phyloP scores from a whole-genome alignment of 2,113 vertebrate species.

The Falco punctatus region DNA sequence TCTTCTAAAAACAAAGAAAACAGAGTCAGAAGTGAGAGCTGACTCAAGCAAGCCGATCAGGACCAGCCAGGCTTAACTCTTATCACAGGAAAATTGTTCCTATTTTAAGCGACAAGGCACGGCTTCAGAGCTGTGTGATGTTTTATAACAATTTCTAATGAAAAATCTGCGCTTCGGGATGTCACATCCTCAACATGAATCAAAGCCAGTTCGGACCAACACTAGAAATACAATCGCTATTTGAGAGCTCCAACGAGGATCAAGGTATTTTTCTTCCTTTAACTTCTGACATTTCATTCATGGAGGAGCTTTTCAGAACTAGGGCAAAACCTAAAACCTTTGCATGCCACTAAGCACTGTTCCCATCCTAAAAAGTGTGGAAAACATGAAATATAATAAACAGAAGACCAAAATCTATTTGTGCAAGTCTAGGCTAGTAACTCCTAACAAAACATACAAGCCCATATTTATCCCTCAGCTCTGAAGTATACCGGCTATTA shows the following conservation, averaged over 20 bases:
- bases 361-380: neutral
- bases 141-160: neutral
- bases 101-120: fast-evolving
- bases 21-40: neutral
- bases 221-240: neutral
- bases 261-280: fast-evolving
- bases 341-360: neutral
- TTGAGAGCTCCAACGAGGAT: neutral
- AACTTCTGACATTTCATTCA: neutral
- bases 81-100: fast-evolving
- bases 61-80: neutral
- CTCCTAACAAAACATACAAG: neutral
- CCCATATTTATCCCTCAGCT: neutral
- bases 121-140: neutral
- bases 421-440: neutral
- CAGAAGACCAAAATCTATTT: neutral
- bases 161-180: neutral
- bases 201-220: neutral
- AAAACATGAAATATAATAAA: fast-evolving
- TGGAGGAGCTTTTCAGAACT: neutral
- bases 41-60: neutral
- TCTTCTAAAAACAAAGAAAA: no score
- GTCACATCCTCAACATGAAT: neutral
- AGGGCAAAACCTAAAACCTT: neutral
- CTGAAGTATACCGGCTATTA: neutral